Evolutionary conservation across 2,888 invertebrate species (phyloP).

Genomic region (Heteromurus nitidus): DNA sequence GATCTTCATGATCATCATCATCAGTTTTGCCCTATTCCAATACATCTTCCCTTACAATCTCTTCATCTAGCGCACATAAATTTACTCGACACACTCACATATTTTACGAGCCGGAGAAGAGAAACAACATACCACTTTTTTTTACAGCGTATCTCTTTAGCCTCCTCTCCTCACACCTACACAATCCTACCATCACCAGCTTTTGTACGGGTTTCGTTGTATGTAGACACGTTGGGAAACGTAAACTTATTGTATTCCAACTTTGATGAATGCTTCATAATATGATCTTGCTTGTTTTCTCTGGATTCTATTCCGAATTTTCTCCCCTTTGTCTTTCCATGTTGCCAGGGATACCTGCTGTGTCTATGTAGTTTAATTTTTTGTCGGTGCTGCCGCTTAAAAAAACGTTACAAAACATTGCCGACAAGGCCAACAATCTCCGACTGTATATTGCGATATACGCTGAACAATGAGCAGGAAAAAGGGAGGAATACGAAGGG

Average conservation of each 20-base stretch:
- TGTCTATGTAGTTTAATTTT: too few relatives aligned
- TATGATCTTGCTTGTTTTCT: neutral
- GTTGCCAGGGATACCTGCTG: neutral
- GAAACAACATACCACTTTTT: conserved; percentile 18
- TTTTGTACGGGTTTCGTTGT: too few relatives aligned
- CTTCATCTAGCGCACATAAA: neutral
- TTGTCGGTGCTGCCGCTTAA: neutral
- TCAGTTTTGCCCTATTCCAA: conserved; percentile 16
- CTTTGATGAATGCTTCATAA: conserved; percentile 17
- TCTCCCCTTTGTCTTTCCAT: neutral
- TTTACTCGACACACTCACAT: conserved; percentile 5
- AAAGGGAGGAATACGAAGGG: neutral
- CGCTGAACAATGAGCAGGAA: neutral
- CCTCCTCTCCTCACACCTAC: too few relatives aligned
- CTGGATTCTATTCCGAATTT: too few relatives aligned
- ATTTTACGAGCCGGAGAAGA: conserved; percentile 9
- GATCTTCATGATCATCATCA: conserved; percentile 49
- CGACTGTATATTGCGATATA: neutral
- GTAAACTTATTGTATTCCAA: neutral
- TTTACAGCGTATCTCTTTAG: too few relatives aligned
- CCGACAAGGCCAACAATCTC: neutral
- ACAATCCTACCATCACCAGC: neutral
- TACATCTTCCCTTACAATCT: neutral
- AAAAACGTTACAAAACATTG: neutral
- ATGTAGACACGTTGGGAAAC: too few relatives aligned